Evolutionary conservation across 2,888 invertebrate genomes (phyloP).

Genomic region (Hoplodrina ambigua): DNA sequence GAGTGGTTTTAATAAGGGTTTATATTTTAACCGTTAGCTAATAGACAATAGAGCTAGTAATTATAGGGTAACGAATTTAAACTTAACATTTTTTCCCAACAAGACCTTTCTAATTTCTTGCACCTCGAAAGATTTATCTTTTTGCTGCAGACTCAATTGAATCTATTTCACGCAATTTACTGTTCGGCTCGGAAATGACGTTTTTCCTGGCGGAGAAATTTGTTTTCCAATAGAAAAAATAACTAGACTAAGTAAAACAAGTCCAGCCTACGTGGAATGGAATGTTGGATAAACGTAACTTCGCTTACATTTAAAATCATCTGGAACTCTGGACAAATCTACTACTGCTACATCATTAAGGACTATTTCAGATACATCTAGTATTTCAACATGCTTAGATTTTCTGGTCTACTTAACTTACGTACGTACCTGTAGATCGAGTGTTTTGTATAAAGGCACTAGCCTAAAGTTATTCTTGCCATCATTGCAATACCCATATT

Average conservation of each 20-base stretch:
- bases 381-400: background rate
- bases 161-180: conserved; percentile 12
- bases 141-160: conserved; percentile 1
- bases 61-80: conserved; percentile 7
- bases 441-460: too few relatives aligned
- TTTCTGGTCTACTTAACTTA: too few relatives aligned
- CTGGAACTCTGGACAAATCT: background rate
- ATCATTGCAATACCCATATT: too few relatives aligned
- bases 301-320: background rate
- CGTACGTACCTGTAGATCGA: too few relatives aligned
- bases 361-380: background rate
- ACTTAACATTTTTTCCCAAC: background rate
- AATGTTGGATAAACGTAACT: background rate
- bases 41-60: background rate
- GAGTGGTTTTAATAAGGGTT: background rate
- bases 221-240: conserved; percentile 5
- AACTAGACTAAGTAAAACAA: conserved; percentile 8
- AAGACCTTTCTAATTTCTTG: background rate
- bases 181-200: background rate
- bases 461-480: too few relatives aligned
- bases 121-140: conserved; percentile 7
- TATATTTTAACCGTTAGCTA: conserved; percentile 5
- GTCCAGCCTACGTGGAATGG: conserved; percentile 4
- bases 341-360: background rate
- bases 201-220: conserved; percentile 20